These are phyloP conservation scores for Melanerpes formicivorus DNA, from an alignment of 2,113 vertebrate genomes.

Conservation along the genomic window DNA sequence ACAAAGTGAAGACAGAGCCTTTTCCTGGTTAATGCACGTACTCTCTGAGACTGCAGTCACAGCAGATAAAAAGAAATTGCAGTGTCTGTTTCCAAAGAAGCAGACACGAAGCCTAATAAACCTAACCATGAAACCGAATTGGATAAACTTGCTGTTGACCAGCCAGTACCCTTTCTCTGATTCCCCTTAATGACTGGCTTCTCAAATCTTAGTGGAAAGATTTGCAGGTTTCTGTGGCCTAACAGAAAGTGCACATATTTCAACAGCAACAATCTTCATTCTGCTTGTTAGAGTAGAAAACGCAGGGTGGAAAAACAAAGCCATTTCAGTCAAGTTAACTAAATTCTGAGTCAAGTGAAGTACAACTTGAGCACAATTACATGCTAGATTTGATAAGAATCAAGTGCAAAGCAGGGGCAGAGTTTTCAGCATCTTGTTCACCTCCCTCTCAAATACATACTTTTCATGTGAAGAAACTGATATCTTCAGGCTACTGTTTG, in stretches of 20 bases:
- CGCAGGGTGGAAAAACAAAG: background rate
- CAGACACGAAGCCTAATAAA: background rate
- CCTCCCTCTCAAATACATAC: background rate
- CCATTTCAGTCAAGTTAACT: background rate
- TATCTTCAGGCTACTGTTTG: background rate
- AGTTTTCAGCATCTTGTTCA: background rate
- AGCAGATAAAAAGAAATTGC: conserved; percentile 6
- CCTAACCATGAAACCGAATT: background rate
- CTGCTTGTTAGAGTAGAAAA: conserved; percentile 9
- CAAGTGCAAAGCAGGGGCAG: background rate
- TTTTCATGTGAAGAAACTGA: background rate
- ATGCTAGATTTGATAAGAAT: background rate
- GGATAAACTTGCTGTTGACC: conserved; percentile 27
- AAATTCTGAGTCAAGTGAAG: conserved; percentile 5
- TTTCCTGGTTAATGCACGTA: background rate
- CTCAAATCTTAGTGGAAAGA: background rate
- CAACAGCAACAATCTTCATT: background rate
- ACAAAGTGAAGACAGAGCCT: background rate
- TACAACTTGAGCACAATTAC: conserved; percentile 13
- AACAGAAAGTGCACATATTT: background rate
- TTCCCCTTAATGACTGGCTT: background rate
- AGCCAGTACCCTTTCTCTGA: background rate
- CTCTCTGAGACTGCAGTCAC: background rate
- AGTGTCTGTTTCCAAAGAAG: background rate
- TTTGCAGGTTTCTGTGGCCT: background rate